These are phyloP conservation scores for Asobara japonica DNA, from an alignment of 1,140 invertebrate genomes.

Conservation along the genomic window DNA sequence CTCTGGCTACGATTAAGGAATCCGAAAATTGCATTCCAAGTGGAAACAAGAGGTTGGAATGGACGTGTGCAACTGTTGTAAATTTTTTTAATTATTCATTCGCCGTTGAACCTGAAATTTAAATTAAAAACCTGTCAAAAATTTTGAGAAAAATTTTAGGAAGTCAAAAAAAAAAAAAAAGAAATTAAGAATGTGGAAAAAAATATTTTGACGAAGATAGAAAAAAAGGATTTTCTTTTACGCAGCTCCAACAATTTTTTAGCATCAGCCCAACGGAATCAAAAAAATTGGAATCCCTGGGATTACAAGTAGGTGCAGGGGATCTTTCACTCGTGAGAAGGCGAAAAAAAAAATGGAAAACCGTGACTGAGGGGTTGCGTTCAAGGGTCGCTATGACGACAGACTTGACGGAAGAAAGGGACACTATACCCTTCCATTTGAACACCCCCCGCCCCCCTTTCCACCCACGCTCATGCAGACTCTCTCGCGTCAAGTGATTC, in stretches of 20 bases:
- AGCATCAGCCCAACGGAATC: slow-evolving; percentile 20
- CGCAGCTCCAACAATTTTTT: background rate
- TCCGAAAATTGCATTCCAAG: slow-evolving; percentile 59
- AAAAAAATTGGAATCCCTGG: slow-evolving; percentile 55
- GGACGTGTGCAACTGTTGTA: background rate
- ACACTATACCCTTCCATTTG: slow-evolving; percentile 43
- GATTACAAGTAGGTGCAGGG: slow-evolving; percentile 60
- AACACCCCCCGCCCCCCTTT: slow-evolving; percentile 31
- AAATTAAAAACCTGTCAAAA: too few species aligned
- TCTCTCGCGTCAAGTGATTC: slow-evolving; percentile 53
- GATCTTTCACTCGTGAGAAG: slow-evolving; percentile 57
- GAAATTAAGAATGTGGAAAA: too few species aligned
- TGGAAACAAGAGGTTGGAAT: slow-evolving; percentile 25
- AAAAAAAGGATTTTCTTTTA: background rate
- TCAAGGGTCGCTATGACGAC: slow-evolving; percentile 60
- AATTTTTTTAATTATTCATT: background rate
- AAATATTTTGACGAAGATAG: too few species aligned
- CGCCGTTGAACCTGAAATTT: too few species aligned
- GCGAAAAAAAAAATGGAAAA: slow-evolving; percentile 1
- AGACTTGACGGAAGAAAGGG: slow-evolving; percentile 53
- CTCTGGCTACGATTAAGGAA: slow-evolving; percentile 37
- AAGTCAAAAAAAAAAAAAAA: too few species aligned
- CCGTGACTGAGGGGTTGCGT: slow-evolving; percentile 27
- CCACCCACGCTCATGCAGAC: background rate
- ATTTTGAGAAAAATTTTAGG: too few species aligned